A percentile compares a stretch with the other conserved stretches of the same genome.
Conservation (phyloP, 53 echinoderm and acorn worm species). For the Crossaster papposus region DNA sequence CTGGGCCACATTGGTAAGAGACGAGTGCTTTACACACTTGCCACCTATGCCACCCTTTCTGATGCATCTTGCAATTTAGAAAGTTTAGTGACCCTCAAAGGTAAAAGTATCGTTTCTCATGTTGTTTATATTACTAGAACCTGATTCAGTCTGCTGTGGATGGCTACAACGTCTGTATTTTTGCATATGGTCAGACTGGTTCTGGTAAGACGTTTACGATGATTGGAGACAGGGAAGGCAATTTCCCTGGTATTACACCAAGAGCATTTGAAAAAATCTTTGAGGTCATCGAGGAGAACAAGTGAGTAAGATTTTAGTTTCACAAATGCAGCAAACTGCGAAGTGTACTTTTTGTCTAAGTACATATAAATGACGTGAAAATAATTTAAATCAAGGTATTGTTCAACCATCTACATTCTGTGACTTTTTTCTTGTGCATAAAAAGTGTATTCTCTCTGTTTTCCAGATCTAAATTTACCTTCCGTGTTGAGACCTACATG, state of each 20-base stretch:
- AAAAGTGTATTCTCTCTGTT: neutral
- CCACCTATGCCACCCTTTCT: no score
- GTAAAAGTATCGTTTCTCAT: neutral
- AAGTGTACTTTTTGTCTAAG: neutral
- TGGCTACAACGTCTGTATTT: conserved; percentile 99
- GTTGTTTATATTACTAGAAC: conserved; percentile 58
- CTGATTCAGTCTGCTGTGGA: conserved; percentile 96
- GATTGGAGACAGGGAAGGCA: conserved; percentile 92
- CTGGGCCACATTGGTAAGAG: no score
- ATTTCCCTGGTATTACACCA: conserved; percentile 92
- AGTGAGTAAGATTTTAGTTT: conserved; percentile 66
- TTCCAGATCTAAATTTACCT: conserved; percentile 84
- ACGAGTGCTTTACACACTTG: no score
- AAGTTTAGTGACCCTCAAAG: neutral
- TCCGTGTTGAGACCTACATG: conserved; percentile 93
- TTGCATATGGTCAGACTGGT: conserved; percentile 97
- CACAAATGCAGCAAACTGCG: no score
- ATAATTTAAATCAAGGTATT: neutral
- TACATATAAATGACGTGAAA: neutral
- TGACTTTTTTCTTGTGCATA: neutral
- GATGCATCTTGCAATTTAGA: neutral
- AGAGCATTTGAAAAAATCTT: conserved; percentile 90
- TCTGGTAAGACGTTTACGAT: conserved; percentile 98
- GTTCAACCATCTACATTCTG: neutral
- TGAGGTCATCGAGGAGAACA: conserved; percentile 93